Evolutionary conservation across 2,113 vertebrate species (phyloP).

Genomic region (Coracopsis vasa): DNA sequence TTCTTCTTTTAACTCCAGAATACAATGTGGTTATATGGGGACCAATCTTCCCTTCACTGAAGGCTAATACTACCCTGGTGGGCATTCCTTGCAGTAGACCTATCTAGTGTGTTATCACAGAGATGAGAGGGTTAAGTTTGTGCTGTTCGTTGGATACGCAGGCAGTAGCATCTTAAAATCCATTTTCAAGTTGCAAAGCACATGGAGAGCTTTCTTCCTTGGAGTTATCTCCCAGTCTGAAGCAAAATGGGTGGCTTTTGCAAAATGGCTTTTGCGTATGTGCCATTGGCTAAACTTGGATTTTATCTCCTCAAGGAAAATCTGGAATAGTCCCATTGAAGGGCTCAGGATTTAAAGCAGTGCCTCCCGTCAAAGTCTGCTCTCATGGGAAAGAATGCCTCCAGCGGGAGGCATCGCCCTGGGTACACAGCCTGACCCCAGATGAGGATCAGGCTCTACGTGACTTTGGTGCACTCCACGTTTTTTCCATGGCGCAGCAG

Average conservation of each 20-base stretch:
- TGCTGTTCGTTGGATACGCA: background rate
- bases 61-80: background rate
- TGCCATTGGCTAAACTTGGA: background rate
- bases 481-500: background rate
- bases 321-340: background rate
- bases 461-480: background rate
- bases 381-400: background rate
- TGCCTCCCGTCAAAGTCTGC: background rate
- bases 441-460: background rate
- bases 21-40: background rate
- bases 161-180: background rate
- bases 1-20: background rate
- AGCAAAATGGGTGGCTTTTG: background rate
- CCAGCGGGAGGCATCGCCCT: fast-evolving
- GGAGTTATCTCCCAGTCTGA: background rate
- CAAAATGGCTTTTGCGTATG: background rate
- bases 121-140: background rate
- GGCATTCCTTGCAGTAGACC: background rate
- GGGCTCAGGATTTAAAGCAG: background rate
- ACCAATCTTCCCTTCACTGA: background rate
- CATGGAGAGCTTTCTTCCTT: background rate
- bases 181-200: background rate
- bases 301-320: background rate
- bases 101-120: background rate
- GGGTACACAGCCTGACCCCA: background rate